Base-by-base conservation (phyloP, 2,113 vertebrate genomes). In the Chauna torquata region DNA sequence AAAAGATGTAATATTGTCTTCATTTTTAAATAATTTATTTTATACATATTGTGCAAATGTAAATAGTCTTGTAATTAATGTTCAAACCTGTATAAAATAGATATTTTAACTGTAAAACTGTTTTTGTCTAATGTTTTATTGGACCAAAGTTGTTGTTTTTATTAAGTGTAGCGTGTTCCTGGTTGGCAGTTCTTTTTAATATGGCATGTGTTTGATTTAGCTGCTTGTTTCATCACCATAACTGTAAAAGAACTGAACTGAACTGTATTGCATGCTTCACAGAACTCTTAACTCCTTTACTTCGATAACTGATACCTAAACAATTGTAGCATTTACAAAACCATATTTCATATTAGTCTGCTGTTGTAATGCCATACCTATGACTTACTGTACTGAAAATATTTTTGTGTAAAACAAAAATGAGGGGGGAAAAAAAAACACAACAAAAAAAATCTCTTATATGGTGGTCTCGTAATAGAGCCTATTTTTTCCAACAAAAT, bases 1-100 rank as follows among this genome's bases (percentile, higher is more conserved):
- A 89, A 96, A 98, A 98, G 97, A 98, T 98, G 98, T 98, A 98
- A 98, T 98, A 99, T 99, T 99, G 98, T 99, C 98, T 99, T 99
- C 98, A 98, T 99, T 99, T 99, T 98, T 98, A 99, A 98, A 99
- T 99, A 99, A 99, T 99, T 99, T 99, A 99, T 99, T 99, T 99
- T 99, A 99, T 99, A 99, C 98, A 99, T 99, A 99, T 97, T 99
- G 99, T 99, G 98, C 98, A 99, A 99, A 99, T 99, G 99, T 99
- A 99, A 98, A 99, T 99, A 99, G 96, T 95, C 98, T 98, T 99
- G 99, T 99, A 99, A 99, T 99, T 99, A 99, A 98, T 98, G 98
- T 98, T 99, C 98, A 98, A 97, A 98, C 98, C 93, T 99, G 99
- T 99, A 99, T 98, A 99, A 98, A 97, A 98, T 99, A 98, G 98